Evolutionary conservation across 64 coral and sea anemone species (phyloP).

Genomic region (Pachyseris speciosa): DNA sequence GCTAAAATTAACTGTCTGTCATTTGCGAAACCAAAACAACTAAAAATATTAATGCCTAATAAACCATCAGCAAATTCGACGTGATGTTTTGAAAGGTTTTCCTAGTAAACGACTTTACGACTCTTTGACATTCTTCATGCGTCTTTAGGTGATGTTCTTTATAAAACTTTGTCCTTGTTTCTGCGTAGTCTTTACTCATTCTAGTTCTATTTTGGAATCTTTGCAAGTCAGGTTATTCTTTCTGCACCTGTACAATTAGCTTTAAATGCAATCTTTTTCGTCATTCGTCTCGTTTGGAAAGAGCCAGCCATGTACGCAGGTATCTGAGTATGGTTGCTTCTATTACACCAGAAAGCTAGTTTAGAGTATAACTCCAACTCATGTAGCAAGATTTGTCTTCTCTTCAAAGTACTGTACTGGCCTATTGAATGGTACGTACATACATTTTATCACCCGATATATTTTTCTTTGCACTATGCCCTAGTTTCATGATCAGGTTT

Average conservation of each 20-base stretch:
- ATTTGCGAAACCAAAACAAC: too few relatives aligned
- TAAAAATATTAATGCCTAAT: too few relatives aligned
- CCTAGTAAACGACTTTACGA: too few relatives aligned
- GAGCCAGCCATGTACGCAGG: background rate
- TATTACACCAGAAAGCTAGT: background rate
- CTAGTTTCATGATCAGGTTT: background rate
- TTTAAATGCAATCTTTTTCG: background rate
- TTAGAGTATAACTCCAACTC: background rate
- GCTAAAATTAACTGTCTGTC: too few relatives aligned
- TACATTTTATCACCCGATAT: too few relatives aligned
- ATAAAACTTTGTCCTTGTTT: background rate
- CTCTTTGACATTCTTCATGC: background rate
- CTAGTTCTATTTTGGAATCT: background rate
- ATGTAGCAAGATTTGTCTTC: too few relatives aligned
- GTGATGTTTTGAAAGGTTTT: too few relatives aligned
- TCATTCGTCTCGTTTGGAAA: background rate
- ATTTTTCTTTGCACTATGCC: background rate
- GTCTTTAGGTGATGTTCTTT: background rate
- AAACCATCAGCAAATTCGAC: too few relatives aligned
- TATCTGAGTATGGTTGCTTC: background rate
- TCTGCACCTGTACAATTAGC: background rate
- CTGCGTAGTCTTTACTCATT: background rate
- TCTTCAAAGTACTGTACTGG: too few relatives aligned
- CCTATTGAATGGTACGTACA: too few relatives aligned
- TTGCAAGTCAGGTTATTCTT: background rate